These are phyloP conservation scores for Coelinius sp. DNA, from an alignment of 2,888 invertebrate genomes.

Conservation along the genomic window DNA sequence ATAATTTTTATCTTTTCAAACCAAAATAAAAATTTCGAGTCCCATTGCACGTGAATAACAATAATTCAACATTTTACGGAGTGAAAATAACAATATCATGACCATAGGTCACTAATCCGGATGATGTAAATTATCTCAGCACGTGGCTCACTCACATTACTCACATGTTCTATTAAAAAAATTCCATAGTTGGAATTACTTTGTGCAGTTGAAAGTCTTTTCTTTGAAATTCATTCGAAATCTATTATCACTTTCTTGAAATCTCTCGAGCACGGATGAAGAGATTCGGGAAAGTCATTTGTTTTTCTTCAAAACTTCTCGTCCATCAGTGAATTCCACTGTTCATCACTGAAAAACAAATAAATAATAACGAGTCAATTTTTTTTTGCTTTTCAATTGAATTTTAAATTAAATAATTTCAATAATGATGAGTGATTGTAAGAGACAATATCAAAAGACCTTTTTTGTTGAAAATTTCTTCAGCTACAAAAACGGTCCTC, in stretches of 20 bases:
- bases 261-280: constrained; percentile 34
- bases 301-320: constrained; percentile 13
- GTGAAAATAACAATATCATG: neutral
- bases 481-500: no score
- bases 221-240: neutral
- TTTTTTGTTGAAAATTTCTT: no score
- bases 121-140: neutral
- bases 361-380: neutral
- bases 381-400: no score
- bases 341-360: neutral
- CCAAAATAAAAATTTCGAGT: no score
- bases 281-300: constrained; percentile 34
- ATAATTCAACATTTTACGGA: constrained; percentile 63
- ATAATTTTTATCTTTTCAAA: no score
- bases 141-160: neutral
- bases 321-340: neutral
- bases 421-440: no score
- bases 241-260: constrained; percentile 26
- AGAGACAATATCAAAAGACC: no score
- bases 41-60: constrained; percentile 49
- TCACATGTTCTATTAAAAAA: no score
- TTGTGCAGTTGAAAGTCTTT: constrained; percentile 5
- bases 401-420: no score
- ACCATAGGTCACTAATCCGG: neutral
- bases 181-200: neutral